Evolutionary conservation across 2,797 vertebrate genomes (phyloP).

Genomic region (Vipera latastei): DNA sequence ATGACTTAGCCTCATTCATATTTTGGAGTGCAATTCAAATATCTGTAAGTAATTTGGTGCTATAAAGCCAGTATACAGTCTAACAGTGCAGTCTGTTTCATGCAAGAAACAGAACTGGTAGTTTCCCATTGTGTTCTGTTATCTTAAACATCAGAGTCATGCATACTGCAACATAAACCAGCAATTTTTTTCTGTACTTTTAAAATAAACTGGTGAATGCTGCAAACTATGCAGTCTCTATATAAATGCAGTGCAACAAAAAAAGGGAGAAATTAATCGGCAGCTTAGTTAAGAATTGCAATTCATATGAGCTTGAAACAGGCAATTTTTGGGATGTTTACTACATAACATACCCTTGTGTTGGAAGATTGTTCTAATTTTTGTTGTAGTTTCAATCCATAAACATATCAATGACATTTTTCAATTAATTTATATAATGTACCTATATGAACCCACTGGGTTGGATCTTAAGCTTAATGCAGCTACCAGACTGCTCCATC

Average conservation of each 20-base stretch:
- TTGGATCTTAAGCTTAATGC: background rate
- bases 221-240: background rate
- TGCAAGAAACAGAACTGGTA: background rate
- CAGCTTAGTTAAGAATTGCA: background rate
- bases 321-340: background rate
- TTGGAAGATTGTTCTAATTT: background rate
- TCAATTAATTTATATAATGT: background rate
- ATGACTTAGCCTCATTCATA: background rate
- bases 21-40: background rate
- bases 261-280: background rate
- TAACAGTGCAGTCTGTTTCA: background rate
- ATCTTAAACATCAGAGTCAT: background rate
- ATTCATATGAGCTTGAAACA: background rate
- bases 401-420: background rate
- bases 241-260: background rate
- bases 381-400: background rate
- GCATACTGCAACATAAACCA: background rate
- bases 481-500: background rate
- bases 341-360: background rate
- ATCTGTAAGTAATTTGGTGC: background rate
- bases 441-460: background rate
- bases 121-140: background rate
- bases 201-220: background rate
- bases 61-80: background rate
- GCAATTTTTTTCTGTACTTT: background rate